phyloP scores from a whole-genome alignment of 1,140 invertebrate genomes.

The Drosophila setifemur region DNA sequence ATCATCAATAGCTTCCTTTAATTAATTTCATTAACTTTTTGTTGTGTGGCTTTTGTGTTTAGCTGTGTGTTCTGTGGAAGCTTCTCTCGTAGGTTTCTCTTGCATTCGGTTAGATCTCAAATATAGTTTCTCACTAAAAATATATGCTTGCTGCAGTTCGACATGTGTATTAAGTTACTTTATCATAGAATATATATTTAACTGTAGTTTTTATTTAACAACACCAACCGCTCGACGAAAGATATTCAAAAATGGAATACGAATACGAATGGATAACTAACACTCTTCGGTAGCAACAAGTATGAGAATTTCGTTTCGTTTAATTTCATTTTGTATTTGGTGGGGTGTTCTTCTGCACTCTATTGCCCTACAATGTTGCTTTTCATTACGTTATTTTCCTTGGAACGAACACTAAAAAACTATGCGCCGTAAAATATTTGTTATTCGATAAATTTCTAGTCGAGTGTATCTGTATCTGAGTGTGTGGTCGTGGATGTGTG shows the following conservation, averaged over 20 bases:
- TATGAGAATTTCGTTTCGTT: constrained; percentile 67
- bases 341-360: constrained; percentile 70
- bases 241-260: constrained; percentile 47
- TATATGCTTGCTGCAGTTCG: constrained; percentile 49
- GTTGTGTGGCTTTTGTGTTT: constrained; percentile 8
- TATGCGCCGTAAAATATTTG: constrained; percentile 70
- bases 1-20: constrained; percentile 16
- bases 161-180: constrained; percentile 25
- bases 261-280: constrained; percentile 46
- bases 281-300: constrained; percentile 41
- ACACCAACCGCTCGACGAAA: constrained; percentile 56
- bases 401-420: constrained; percentile 73
- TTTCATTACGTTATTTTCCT: constrained; percentile 21
- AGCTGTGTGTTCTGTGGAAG: constrained; percentile 50
- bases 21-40: constrained; percentile 1
- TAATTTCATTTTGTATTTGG: constrained; percentile 57
- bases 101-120: constrained; percentile 36
- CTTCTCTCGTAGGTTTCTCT: constrained; percentile 28
- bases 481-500: constrained; percentile 31
- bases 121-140: constrained; percentile 64
- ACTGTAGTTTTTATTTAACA: constrained; percentile 63
- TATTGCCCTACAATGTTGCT: constrained; percentile 40
- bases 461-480: constrained; percentile 13
- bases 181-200: constrained; percentile 57
- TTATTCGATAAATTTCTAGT: constrained; percentile 36